Evolutionary conservation across 2,113 vertebrate species (phyloP), one percentile per base, ranked within the genome.

Genomic region (Brevimyrus niger): DNA sequence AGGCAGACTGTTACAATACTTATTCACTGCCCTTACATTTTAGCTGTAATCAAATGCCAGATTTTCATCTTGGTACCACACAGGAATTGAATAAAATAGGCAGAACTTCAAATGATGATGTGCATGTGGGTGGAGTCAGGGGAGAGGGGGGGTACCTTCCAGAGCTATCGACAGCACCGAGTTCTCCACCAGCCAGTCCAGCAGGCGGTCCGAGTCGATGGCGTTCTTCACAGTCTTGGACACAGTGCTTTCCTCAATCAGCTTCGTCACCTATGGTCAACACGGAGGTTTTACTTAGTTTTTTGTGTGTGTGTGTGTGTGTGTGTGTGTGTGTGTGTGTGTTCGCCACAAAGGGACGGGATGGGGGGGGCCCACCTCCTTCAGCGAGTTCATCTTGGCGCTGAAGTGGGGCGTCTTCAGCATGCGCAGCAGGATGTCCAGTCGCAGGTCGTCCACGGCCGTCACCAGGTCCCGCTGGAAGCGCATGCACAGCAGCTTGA

Each of bases 311-410:
- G 53, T 58, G 53, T 9, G 55, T 23, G 50, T n/a, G 27, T 47
- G 13, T 47, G 8, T 47, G 46, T 47, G 46, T 47, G 46, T 47
- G 46, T 47, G 46, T 9, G 46, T 47, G 1, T 46, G 46, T 46
- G 46, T 46, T 0, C 8, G 42, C 46, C 5, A 21, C 7, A 51
- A 51, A 15, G 51, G 9, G 11, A 42, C 11, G 0, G 19, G 53
- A 21, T 21, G 19, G 42, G 38, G 17, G n/a, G 5, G 0, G 27
- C 92, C 91, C 95, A 98, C 98, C 94, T 99, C 98, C 96, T 99
- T 99, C 90, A 99, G 97, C 38, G 98, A 99, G 91, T 99, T 99
- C 98, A 99, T 99, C 92, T 99, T 99, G 92, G 98, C 98, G 90
- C 98, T 99, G 93, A 99, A 99, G 92, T 99, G 98, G 27, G 98